Conservation (phyloP, 2,888 invertebrate species). For the Theretra japonica region DNA sequence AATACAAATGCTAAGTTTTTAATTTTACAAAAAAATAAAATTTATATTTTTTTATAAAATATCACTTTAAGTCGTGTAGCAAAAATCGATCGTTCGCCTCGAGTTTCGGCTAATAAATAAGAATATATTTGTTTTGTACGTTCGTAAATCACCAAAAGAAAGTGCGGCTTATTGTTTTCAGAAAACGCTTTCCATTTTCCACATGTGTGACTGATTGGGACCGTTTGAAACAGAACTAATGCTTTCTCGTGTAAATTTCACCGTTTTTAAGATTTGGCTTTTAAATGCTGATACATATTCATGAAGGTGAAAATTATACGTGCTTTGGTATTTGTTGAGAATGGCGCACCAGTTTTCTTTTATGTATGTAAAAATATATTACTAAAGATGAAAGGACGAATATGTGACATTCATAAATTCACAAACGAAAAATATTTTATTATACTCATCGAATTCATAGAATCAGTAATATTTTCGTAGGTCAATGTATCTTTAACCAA, state of each 20-base stretch:
- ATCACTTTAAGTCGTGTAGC: not conserved
- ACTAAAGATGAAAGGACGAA: no score
- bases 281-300: slow-evolving; percentile 9
- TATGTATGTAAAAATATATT: no score
- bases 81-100: not conserved
- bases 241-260: slow-evolving; percentile 26
- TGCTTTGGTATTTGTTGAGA: not conserved
- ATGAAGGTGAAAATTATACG: slow-evolving; percentile 3
- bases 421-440: no score
- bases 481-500: no score
- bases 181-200: slow-evolving; percentile 18
- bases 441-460: no score
- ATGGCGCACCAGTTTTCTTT: not conserved
- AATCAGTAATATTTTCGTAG: no score
- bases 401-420: no score
- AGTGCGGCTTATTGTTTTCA: slow-evolving; percentile 15
- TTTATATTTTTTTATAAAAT: not conserved
- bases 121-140: slow-evolving; percentile 12
- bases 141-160: slow-evolving; percentile 20
- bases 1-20: no score
- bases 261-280: slow-evolving; percentile 11
- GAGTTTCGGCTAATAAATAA: slow-evolving; percentile 21
- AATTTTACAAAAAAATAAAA: no score
- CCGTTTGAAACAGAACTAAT: slow-evolving; percentile 11
- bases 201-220: not conserved